Evolutionary conservation across 2,113 vertebrate genomes (phyloP), one percentile per base, ranked within the genome.

Genomic region (Phoxinus phoxinus): DNA sequence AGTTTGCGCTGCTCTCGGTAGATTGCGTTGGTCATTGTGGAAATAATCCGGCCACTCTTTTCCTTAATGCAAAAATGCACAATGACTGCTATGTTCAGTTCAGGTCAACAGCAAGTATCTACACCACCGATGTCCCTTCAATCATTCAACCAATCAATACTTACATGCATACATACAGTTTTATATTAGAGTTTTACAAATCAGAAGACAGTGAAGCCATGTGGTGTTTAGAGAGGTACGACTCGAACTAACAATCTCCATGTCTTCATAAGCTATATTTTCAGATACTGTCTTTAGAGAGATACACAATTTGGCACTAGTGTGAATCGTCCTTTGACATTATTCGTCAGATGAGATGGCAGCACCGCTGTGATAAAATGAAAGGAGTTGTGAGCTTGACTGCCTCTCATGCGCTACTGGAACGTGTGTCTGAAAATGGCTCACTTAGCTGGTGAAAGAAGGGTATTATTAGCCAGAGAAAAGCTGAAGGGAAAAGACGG

Each of bases 401-500:
- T 67, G 23, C 58, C 27, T 84, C 56, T 23, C 13, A 53, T 6
- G 17, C 30, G 27, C 82, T 44, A n/a, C 59, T 46, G 23, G 48
- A 65, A 46, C 2, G 5, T 37, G 46, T 61, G 81, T 37, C 73
- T 59, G 63, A 84, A 17, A 77, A 72, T 84, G 63, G 44, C 63
- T 87, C 65, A 59, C 30, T 86, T 75, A 71, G 48, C 51, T 51
- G 13, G 37, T 48, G 53, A 71, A 77, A 69, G 77, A 76, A 35
- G 30, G 81, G 72, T 73, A 84, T 84, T 84, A 88, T 81, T 91
- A 82, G 81, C 56, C 84, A 80, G 17, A 23, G 17, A 44, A 53
- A 35, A 35, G 59, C 78, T 69, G 35, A 81, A 32, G 86, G 74
- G 73, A 78, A 51, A 63, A 41, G 85, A 41, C 30, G n/a, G 67